Percentiles rank a stretch among this genome's conserved stretches.
These are phyloP conservation scores for Pachyuromys duprasi DNA, from an alignment of 2,797 vertebrate genomes.

Conservation along the genomic window DNA sequence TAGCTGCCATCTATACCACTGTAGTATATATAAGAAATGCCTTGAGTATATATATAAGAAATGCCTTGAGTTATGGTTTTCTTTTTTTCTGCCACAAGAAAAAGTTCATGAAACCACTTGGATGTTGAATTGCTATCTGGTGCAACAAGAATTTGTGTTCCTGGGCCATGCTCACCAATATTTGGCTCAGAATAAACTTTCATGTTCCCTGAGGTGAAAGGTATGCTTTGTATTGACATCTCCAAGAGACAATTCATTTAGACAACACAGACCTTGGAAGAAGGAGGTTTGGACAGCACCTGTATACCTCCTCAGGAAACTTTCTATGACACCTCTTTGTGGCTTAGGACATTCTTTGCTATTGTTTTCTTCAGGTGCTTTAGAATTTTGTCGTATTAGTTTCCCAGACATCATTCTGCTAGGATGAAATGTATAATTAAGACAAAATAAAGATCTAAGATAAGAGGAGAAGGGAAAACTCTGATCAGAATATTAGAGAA, in stretches of 20 bases:
- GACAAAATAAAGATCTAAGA: not conserved
- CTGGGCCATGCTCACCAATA: not conserved
- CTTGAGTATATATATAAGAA: too few species aligned
- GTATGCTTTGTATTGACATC: not conserved
- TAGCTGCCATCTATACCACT: not conserved
- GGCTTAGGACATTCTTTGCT: not conserved
- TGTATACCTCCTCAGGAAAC: too few species aligned
- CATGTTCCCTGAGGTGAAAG: not conserved
- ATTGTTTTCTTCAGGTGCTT: not conserved
- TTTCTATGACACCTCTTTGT: not conserved
- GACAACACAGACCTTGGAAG: not conserved
- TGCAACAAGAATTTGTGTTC: not conserved
- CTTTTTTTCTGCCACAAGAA: not conserved
- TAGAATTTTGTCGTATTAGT: not conserved
- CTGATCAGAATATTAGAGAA: not conserved
- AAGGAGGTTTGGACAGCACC: not conserved
- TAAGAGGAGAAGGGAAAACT: not conserved
- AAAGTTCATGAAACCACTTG: not conserved
- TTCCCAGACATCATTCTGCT: not conserved
- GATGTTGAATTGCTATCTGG: not conserved
- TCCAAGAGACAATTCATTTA: not conserved
- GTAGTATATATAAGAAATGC: not conserved
- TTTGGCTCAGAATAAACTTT: not conserved
- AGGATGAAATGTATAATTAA: not conserved
- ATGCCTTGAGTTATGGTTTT: not conserved